Evolutionary conservation across 2,113 vertebrate species (phyloP).

Genomic region (Gymnarchus niloticus): DNA sequence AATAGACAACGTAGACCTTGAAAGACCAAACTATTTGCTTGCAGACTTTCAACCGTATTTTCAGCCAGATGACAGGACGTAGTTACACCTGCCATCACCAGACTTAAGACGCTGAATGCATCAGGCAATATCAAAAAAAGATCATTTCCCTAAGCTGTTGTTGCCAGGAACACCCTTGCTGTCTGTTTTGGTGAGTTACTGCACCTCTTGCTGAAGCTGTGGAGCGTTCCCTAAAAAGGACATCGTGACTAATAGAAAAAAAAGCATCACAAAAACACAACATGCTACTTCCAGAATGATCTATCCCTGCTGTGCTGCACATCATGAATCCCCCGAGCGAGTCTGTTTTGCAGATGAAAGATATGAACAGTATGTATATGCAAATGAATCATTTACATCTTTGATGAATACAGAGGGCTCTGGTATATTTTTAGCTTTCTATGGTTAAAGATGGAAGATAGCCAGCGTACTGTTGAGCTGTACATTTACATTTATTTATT

Average conservation of each 20-base stretch:
- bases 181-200: background rate
- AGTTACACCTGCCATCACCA: background rate
- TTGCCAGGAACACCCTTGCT: background rate
- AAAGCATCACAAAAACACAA: background rate
- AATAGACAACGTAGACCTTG: background rate
- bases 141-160: background rate
- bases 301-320: background rate
- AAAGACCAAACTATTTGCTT: too few species aligned
- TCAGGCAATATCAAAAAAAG: background rate
- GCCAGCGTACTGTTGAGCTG: too few species aligned
- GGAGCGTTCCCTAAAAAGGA: background rate
- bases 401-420: background rate
- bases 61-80: too few species aligned
- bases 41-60: background rate
- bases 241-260: background rate
- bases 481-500: too few species aligned
- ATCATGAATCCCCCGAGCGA: background rate
- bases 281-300: background rate
- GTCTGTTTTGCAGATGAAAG: background rate
- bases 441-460: too few species aligned
- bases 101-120: background rate
- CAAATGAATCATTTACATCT: background rate
- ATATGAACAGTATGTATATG: background rate
- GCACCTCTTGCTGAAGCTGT: background rate
- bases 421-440: constrained; percentile 2